phyloP scores from a whole-genome alignment of 2,888 invertebrate species.

The Atethmia centrago region DNA sequence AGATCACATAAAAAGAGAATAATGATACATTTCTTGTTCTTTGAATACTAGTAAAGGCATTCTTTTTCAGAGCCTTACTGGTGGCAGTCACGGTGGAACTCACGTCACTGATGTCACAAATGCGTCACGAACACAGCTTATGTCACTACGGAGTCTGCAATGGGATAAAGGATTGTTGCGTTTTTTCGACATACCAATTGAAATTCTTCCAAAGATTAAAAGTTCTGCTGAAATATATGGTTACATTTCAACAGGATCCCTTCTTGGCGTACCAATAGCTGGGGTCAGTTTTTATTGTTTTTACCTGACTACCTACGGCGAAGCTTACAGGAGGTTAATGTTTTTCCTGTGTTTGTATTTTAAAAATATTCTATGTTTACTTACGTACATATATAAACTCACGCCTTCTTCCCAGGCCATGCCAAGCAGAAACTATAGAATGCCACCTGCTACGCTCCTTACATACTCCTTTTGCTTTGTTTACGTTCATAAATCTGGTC shows the following conservation, averaged over 20 bases:
- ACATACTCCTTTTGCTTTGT: no score
- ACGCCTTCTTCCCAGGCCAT: no score
- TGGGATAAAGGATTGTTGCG: constrained; percentile 97
- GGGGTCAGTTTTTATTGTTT: constrained; percentile 92
- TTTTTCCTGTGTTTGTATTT: constrained; percentile 55
- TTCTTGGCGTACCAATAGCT: constrained; percentile 96
- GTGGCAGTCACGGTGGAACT: constrained; percentile 89
- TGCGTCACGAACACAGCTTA: constrained; percentile 98
- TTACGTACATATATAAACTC: no score
- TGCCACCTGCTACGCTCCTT: no score
- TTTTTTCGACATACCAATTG: constrained; percentile 96
- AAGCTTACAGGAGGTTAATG: constrained; percentile 61
- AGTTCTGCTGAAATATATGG: constrained; percentile 98
- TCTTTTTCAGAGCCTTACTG: constrained; percentile 90
- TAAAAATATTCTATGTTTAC: background rate
- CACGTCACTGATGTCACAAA: constrained; percentile 99
- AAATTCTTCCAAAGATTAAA: constrained; percentile 96
- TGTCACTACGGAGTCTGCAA: constrained; percentile 96
- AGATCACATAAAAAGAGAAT: background rate
- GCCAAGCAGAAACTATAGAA: no score
- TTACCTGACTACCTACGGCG: constrained; percentile 49
- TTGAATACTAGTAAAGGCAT: background rate
- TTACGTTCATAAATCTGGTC: no score
- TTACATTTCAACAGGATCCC: constrained; percentile 92
- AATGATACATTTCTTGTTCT: background rate